phyloP scores from a whole-genome alignment of 2,113 vertebrate species.

The Hyperoodon ampullatus region DNA sequence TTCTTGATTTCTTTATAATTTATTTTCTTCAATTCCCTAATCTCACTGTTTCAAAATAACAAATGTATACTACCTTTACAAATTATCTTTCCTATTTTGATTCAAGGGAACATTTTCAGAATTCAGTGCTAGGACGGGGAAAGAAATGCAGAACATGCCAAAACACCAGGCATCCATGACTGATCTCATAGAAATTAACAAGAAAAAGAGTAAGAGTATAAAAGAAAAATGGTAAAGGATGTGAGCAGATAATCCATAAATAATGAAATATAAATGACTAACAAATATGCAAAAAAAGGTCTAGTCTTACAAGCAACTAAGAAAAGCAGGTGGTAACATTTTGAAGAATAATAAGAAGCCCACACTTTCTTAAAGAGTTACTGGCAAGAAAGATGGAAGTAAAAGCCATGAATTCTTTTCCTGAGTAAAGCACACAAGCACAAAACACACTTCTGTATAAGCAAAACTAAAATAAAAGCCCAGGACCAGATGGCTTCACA shows the following conservation, averaged over 20 bases:
- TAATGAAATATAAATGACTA: neutral
- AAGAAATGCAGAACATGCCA: neutral
- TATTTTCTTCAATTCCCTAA: conserved; percentile 15
- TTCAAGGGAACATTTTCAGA: neutral
- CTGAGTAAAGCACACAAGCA: neutral
- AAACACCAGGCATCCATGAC: neutral
- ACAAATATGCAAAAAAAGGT: neutral
- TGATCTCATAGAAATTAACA: neutral
- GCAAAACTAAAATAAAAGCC: conserved; percentile 5
- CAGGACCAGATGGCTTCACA: no score
- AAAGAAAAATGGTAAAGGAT: neutral
- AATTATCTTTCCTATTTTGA: neutral
- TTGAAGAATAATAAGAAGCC: conserved; percentile 8
- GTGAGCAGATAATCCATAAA: neutral
- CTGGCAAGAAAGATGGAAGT: conserved; percentile 12
- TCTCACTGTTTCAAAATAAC: conserved; percentile 32
- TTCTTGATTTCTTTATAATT: conserved; percentile 3
- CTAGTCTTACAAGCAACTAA: neutral
- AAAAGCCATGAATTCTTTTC: conserved; percentile 24
- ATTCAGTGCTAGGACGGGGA: neutral
- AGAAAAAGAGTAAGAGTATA: neutral
- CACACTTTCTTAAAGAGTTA: neutral
- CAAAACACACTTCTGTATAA: neutral
- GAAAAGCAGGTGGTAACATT: neutral
- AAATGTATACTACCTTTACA: neutral